Percentiles rank a stretch among this genome's conserved stretches.
Conservation (phyloP, 2,797 vertebrate genomes). For the Lepilemur septentrionalis region DNA sequence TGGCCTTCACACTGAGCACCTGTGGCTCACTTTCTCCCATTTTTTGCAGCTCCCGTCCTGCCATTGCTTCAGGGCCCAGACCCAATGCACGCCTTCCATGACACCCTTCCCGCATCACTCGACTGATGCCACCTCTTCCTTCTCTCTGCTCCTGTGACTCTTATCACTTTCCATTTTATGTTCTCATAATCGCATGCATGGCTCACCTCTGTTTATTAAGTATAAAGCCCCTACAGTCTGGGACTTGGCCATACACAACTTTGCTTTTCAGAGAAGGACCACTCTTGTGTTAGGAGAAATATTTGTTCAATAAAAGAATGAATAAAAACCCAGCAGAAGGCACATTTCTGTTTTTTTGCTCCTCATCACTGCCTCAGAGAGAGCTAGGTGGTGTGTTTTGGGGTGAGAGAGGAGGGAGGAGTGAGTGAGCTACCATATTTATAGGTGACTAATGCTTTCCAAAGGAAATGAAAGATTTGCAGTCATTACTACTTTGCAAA, state of each 20-base stretch:
- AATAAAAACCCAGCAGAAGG: background rate
- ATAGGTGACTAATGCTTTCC: conserved; percentile 60
- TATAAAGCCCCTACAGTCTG: background rate
- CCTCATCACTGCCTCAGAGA: background rate
- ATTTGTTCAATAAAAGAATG: conserved; percentile 31
- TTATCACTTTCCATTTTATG: background rate
- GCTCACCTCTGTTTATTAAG: conserved; percentile 11
- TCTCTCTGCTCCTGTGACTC: background rate
- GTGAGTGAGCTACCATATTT: background rate
- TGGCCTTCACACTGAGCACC: too few species aligned
- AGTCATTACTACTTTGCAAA: conserved; percentile 31
- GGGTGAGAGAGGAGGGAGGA: conserved; percentile 6
- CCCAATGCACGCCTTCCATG: background rate
- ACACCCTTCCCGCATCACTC: background rate
- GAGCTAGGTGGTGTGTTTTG: conserved; percentile 1
- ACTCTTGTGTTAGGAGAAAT: conserved; percentile 38
- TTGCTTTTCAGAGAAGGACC: conserved; percentile 4
- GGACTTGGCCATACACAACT: background rate
- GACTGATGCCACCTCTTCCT: background rate
- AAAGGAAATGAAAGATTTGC: conserved; percentile 62
- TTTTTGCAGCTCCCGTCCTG: background rate
- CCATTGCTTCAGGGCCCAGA: background rate
- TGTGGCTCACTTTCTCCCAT: background rate
- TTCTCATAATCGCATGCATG: background rate
- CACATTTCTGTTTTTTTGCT: conserved; percentile 16